phyloP scores from a whole-genome alignment of 2,888 invertebrate genomes.

The Apodemia mormo region DNA sequence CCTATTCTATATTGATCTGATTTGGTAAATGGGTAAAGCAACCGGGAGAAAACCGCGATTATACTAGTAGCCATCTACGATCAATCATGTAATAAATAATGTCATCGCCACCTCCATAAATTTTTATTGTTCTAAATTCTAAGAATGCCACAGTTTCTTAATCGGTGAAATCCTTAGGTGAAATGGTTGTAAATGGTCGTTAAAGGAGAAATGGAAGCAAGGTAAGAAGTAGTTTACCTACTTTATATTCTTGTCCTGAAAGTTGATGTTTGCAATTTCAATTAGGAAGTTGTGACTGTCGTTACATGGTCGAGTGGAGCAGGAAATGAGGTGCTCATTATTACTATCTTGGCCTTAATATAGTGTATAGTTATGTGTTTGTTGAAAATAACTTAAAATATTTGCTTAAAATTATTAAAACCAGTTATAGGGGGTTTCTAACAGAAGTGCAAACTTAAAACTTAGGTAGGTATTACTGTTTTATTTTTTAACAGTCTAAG shows the following conservation, averaged over 20 bases:
- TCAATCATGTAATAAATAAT: too few species aligned
- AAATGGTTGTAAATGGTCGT: background rate
- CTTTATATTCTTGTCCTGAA: constrained; percentile 9
- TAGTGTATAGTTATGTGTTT: background rate
- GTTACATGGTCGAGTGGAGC: background rate
- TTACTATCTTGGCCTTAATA: background rate
- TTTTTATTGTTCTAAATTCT: too few species aligned
- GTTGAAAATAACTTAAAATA: background rate
- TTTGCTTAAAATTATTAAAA: too few species aligned
- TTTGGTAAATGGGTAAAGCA: too few species aligned
- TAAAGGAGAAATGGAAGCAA: background rate
- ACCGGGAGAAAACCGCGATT: too few species aligned
- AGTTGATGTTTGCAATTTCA: constrained; percentile 12
- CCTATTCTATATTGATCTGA: too few species aligned
- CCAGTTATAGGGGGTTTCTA: too few species aligned
- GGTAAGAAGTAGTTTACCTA: constrained; percentile 7
- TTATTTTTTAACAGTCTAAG: too few species aligned
- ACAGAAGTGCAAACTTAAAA: too few species aligned
- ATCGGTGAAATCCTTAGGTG: background rate
- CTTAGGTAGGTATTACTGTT: too few species aligned
- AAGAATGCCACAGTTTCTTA: background rate
- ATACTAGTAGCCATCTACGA: too few species aligned
- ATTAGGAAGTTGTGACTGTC: background rate
- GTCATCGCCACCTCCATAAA: too few species aligned
- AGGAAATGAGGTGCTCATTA: constrained; percentile 8